These are phyloP conservation scores for Danio tinwini DNA, from an alignment of 2,797 vertebrate genomes.

Conservation along the genomic window DNA sequence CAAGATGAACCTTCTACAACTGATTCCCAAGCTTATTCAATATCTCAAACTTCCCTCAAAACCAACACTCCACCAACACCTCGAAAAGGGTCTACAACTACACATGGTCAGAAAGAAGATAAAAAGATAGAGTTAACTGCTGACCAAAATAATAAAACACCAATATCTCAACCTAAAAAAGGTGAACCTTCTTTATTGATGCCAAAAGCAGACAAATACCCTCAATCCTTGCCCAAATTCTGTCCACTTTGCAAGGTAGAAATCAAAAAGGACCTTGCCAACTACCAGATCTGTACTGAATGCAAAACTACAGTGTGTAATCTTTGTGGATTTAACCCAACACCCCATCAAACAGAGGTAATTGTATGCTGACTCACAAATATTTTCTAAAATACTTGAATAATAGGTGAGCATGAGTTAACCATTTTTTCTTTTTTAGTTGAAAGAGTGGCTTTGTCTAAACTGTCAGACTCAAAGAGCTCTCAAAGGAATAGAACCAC, in stretches of 20 bases:
- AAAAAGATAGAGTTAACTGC: constrained; percentile 67
- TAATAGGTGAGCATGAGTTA: neutral
- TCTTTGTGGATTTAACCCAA: constrained; percentile 92
- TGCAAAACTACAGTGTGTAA: constrained; percentile 85
- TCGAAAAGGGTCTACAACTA: constrained; percentile 63
- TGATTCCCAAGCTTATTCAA: constrained; percentile 60
- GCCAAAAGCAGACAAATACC: constrained; percentile 50
- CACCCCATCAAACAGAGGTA: constrained; percentile 83
- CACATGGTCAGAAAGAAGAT: constrained; percentile 68
- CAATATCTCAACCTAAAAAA: constrained; percentile 59
- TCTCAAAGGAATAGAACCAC: constrained; percentile 67
- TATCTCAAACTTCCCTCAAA: constrained; percentile 42
- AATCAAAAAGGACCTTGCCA: constrained; percentile 81
- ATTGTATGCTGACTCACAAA: constrained; percentile 10
- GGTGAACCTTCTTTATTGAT: constrained; percentile 53
- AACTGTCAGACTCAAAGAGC: constrained; percentile 96
- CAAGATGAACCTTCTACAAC: constrained; percentile 77
- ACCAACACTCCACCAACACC: constrained; percentile 27
- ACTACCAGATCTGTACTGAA: constrained; percentile 85
- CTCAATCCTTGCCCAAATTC: constrained; percentile 53
- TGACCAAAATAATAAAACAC: constrained; percentile 73
- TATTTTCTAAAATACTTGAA: neutral
- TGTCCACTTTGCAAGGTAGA: constrained; percentile 86
- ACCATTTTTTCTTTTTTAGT: constrained; percentile 64
- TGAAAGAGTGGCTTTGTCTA: constrained; percentile 89